Percentiles rank a stretch among this genome's conserved stretches.
phyloP scores from a whole-genome alignment of 2,797 vertebrate genomes.

The Lindbergichthys nudifrons region DNA sequence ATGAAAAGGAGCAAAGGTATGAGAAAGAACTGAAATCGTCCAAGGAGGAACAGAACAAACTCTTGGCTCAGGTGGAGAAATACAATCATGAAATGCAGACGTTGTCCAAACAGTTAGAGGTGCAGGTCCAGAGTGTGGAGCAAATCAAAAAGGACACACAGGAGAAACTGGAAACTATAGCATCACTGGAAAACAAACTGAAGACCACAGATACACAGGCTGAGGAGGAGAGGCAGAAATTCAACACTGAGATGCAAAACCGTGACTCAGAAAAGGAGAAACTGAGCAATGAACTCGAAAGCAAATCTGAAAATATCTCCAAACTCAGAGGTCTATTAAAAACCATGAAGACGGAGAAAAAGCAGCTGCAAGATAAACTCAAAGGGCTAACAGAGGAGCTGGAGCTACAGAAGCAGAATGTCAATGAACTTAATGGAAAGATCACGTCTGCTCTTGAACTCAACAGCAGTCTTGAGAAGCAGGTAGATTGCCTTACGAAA shows the following conservation, averaged over 20 bases:
- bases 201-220: constrained; percentile 64
- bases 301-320: constrained; percentile 77
- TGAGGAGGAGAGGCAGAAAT: constrained; percentile 77
- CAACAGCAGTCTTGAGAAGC: constrained; percentile 66
- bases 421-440: constrained; percentile 70
- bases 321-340: constrained; percentile 76
- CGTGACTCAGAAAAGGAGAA: constrained; percentile 77
- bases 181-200: constrained; percentile 81
- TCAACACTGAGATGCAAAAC: constrained; percentile 75
- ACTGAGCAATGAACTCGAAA: constrained; percentile 79
- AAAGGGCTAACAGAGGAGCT: constrained; percentile 66
- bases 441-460: constrained; percentile 54
- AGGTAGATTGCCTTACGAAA: constrained; percentile 72
- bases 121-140: constrained; percentile 73
- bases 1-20: constrained; percentile 79
- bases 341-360: constrained; percentile 74
- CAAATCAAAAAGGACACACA: constrained; percentile 69
- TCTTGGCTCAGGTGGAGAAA: constrained; percentile 82
- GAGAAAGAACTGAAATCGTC: constrained; percentile 87
- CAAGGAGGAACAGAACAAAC: constrained; percentile 86
- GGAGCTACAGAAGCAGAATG: constrained; percentile 70
- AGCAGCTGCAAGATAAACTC: constrained; percentile 73
- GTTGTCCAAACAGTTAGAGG: constrained; percentile 78
- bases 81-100: constrained; percentile 78
- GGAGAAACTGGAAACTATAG: constrained; percentile 81